Conservation (phyloP, 2,797 vertebrate species). For the Loriculus beryllinus region DNA sequence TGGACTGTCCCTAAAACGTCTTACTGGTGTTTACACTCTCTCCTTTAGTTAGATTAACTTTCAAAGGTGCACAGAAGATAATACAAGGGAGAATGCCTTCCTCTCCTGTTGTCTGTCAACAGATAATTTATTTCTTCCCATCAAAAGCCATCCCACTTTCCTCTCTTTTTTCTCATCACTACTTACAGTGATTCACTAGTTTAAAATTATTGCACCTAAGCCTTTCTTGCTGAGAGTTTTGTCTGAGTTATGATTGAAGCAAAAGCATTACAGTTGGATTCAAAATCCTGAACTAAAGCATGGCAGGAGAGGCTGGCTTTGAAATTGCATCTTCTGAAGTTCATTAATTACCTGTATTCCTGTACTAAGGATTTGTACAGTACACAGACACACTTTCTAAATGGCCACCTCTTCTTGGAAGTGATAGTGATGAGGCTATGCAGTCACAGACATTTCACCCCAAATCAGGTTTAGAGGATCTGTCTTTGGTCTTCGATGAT, state of each 20-base stretch:
- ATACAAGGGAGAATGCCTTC: not conserved
- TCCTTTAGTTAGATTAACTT: not conserved
- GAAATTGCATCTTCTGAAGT: not conserved
- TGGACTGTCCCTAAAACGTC: not conserved
- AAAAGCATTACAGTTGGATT: not conserved
- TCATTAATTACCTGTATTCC: not conserved
- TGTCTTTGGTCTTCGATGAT: not conserved
- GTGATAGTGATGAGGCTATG: not conserved
- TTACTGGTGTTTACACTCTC: not conserved
- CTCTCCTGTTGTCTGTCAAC: not conserved
- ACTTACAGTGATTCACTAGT: not conserved
- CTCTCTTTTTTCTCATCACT: not conserved
- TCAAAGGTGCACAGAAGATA: not conserved
- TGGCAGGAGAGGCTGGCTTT: not conserved
- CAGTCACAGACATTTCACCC: not conserved
- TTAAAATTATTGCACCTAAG: not conserved
- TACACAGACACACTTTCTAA: not conserved
- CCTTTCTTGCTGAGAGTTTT: not conserved
- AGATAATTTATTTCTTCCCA: not conserved
- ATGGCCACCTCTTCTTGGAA: not conserved
- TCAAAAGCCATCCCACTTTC: not conserved
- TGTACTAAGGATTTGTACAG: not conserved
- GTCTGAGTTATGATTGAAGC: not conserved
- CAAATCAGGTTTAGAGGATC: not conserved
- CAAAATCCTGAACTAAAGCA: not conserved